These are phyloP conservation scores for Otus scops DNA, from an alignment of 2,797 vertebrate genomes.

Conservation along the genomic window DNA sequence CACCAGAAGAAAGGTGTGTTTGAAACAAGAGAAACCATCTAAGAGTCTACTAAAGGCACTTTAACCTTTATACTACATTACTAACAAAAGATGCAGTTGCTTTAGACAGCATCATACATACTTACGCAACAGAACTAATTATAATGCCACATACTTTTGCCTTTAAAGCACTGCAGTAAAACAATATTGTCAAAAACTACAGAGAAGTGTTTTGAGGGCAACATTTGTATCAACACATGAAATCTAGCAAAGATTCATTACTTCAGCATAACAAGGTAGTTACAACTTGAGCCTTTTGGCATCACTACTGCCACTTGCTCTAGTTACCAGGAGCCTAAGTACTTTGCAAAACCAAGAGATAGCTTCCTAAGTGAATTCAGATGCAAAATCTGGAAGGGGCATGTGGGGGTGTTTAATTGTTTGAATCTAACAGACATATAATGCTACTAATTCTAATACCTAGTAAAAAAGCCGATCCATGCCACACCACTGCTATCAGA, in stretches of 20 bases:
- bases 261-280: not conserved
- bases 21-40: not conserved
- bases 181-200: not conserved
- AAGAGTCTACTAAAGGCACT: not conserved
- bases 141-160: not conserved
- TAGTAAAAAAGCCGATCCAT: not conserved
- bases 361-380: not conserved
- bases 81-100: not conserved
- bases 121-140: not conserved
- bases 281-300: rapidly evolving
- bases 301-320: rapidly evolving
- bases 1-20: not conserved
- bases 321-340: rapidly evolving
- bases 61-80: not conserved
- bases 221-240: not conserved
- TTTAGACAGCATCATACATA: not conserved
- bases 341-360: not conserved
- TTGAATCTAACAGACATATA: not conserved
- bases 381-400: not conserved
- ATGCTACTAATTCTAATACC: not conserved
- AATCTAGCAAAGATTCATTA: not conserved
- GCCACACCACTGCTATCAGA: not conserved
- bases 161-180: not conserved
- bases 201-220: not conserved
- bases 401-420: too few relatives aligned